Percentiles rank a stretch among this genome's conserved stretches.
These are phyloP conservation scores for Lasioglossum baleicum DNA, from an alignment of 1,140 invertebrate species.

Conservation along the genomic window DNA sequence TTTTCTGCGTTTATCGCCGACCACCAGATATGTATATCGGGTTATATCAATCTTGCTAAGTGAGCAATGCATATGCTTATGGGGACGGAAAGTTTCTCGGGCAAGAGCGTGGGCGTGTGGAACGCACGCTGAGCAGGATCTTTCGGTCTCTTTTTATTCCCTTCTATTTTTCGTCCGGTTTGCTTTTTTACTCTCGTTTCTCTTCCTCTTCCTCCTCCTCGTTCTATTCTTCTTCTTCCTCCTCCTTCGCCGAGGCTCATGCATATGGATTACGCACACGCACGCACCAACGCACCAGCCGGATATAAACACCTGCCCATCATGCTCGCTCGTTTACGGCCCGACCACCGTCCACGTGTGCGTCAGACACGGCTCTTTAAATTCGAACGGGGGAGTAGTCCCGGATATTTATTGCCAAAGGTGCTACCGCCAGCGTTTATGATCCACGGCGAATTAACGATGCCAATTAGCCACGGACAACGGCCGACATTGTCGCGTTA, in stretches of 20 bases:
- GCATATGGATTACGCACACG: constrained; percentile 67
- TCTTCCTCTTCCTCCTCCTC: too few species aligned
- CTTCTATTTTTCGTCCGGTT: not conserved
- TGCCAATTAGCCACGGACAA: constrained; percentile 53
- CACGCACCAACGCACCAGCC: constrained; percentile 64
- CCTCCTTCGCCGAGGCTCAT: constrained; percentile 58
- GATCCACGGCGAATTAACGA: constrained; percentile 58
- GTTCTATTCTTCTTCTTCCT: not conserved
- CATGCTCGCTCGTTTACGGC: constrained; percentile 69
- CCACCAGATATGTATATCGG: constrained; percentile 51
- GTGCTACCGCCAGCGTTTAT: constrained; percentile 53
- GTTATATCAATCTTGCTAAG: constrained; percentile 73
- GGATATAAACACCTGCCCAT: constrained; percentile 78
- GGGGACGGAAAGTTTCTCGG: constrained; percentile 62
- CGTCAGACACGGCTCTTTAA: constrained; percentile 61
- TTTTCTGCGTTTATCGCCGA: constrained; percentile 23
- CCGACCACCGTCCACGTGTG: constrained; percentile 48
- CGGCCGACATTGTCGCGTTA: constrained; percentile 40
- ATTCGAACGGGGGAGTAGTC: constrained; percentile 55
- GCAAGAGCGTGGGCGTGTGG: constrained; percentile 71
- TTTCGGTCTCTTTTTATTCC: constrained; percentile 29
- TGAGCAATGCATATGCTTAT: constrained; percentile 76
- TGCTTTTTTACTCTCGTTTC: too few species aligned
- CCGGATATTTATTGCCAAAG: constrained; percentile 65
- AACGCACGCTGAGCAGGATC: constrained; percentile 66